phyloP scores from a whole-genome alignment of 2,888 invertebrate species.

The Orthosia gothica region DNA sequence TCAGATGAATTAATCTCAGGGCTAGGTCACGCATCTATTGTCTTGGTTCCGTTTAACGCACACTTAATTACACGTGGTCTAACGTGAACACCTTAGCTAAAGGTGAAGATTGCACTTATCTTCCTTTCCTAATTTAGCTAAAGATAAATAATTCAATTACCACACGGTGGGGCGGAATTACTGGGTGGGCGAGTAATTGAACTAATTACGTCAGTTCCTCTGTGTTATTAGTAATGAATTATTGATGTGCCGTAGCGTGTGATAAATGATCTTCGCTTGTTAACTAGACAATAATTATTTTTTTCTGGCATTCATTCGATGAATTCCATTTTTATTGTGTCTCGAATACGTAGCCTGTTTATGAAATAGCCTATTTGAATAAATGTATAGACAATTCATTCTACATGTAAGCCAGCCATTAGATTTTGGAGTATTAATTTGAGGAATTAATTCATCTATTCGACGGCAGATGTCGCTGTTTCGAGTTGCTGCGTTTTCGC shows the following conservation, averaged over 20 bases:
- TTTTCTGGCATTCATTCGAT: conserved; percentile 66
- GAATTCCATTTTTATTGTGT: conserved; percentile 58
- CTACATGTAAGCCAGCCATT: conserved; percentile 32
- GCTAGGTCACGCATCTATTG: conserved; percentile 81
- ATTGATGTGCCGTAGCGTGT: conserved; percentile 85
- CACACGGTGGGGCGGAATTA: conserved; percentile 76
- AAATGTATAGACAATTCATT: background rate
- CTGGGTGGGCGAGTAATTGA: conserved; percentile 90
- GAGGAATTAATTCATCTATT: conserved; percentile 75
- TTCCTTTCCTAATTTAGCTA: conserved; percentile 77
- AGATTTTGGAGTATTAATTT: conserved; percentile 55
- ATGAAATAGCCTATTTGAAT: conserved; percentile 24
- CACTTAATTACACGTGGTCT: conserved; percentile 82
- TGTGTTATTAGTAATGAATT: conserved; percentile 89
- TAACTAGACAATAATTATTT: conserved; percentile 77
- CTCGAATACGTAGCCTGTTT: conserved; percentile 16
- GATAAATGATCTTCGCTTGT: conserved; percentile 83
- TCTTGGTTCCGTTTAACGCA: conserved; percentile 80
- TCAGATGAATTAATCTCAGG: conserved; percentile 70
- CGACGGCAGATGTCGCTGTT: conserved; percentile 83
- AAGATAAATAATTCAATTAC: conserved; percentile 88
- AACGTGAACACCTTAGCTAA: conserved; percentile 78
- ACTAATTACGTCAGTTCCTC: conserved; percentile 89
- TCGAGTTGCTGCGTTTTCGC: conserved; percentile 64
- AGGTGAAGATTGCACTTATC: conserved; percentile 81